Evolutionary conservation across 2,888 invertebrate genomes (phyloP), one percentile per base, ranked within the genome.

Genomic region (Phaonia tiefii): DNA sequence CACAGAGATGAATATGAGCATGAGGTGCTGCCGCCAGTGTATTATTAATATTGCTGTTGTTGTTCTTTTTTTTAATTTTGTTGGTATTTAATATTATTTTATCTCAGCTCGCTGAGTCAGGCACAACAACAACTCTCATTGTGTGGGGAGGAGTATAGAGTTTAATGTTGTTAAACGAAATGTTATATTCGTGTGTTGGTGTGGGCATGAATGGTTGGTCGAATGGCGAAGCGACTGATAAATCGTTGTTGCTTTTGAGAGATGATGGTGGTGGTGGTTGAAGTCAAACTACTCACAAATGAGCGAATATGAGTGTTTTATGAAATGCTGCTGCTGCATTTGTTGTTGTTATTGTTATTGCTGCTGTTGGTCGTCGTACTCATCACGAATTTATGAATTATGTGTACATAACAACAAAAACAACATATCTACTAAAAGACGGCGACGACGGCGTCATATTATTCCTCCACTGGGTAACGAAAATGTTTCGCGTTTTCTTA

Each of bases 241-340:
- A 44, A 60, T 67, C 79, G 69, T 81, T 84, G 74, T 79, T 60
- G 67, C 39, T 80, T 71, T 74, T 79, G 31, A 75, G 54, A 66
- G 83, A 70, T 51, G 75, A 17, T 42, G n/a, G 2, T 44, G 70
- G 54, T 80, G 84, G 63, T 83, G 84, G 70, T 83, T 77, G 63
- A 63, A 69, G 71, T 54, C 54, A 67, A 69, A 81, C 8, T 54
- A 13, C 78, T 85, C 86, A 85, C 54, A 86, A 85, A 85, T 86
- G 88, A 86, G 86, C 84, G 86, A 88, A 88, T 88, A 88, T 88
- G 88, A 88, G 88, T 85, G 85, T 87, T 31, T 85, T 49, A 63
- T 63, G 42, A 63, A 42, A 42, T 13, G 11, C 13, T 10, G 25
- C 20, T 54, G 26, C 42, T 54, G 15, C 58, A 44, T 13, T 7